Base-by-base conservation (phyloP, 2,113 vertebrate genomes). In the Numida meleagris region DNA sequence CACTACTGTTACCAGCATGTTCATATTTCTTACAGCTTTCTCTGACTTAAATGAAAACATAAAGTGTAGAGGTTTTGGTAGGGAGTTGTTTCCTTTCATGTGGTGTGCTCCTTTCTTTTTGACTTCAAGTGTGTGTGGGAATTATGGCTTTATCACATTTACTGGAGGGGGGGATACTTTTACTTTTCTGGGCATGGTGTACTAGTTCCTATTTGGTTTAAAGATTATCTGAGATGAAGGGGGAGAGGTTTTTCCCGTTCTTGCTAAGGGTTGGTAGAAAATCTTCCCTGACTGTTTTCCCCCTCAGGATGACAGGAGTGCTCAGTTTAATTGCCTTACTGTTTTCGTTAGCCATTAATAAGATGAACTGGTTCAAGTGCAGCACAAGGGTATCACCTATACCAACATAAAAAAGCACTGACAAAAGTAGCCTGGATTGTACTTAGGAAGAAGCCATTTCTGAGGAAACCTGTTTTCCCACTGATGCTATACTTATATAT, bases 31-130 rank as follows among this genome's bases (percentile, higher is more conserved):
- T 94, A 90, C 79, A 63, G 94, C 90, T 94, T 85, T 88, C 77
- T 66, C 90, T 91, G 88, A 82, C 77, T 89, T 90, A 88, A 82
- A 86, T 58, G 70, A 45, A 95, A 93, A 76, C 91, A 86, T 94
- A 21, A 71, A 71, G 68, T 38, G 34, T 33, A 43, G 29, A 65
- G 29, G 62, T 21, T 43, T 65, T 29, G 36, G 36, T 38, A 71
- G 48, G 34, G 34, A 71, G 68, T 29, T 31, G 36, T 51, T 51
- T 71, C 48, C 36, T 34, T 91, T 85, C 80, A 68, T 90, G 90
- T 82, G 78, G 68, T 78, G 70, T 92, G 84, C 79, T 92, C 93
- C 87, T 90, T 46, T 82, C 45, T 82, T 92, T 91, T 82, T 95
- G 86, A 80, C 55, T 89, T 93, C 78, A 46, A 68, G 79, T 90